A percentile compares a stretch with the other conserved stretches of the same genome.
phyloP scores from a whole-genome alignment of 2,888 invertebrate species.

The Cynaeus angustus region DNA sequence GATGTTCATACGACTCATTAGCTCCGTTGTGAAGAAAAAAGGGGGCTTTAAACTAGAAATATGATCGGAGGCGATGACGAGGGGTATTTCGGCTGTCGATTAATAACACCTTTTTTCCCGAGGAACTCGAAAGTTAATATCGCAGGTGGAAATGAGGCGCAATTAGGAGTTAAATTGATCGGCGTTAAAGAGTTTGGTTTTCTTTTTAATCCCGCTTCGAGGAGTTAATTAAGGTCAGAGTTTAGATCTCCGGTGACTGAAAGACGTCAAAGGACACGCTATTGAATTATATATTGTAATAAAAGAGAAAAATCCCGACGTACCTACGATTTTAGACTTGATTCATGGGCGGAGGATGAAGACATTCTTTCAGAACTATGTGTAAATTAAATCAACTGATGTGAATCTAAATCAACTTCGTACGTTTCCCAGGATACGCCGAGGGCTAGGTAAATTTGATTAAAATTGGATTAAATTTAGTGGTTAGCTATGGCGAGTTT shows the following conservation, averaged over 20 bases:
- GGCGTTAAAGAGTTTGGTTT: conserved; percentile 9
- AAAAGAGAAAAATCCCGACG: conserved; percentile 36
- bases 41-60: conserved; percentile 49
- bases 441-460: background rate
- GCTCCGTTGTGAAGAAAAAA: conserved; percentile 50
- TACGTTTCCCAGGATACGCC: background rate
- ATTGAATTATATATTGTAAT: conserved; percentile 46
- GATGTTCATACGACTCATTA: conserved; percentile 53
- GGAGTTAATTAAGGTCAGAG: conserved; percentile 19
- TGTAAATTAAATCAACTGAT: conserved; percentile 13
- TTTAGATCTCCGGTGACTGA: background rate
- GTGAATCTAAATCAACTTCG: background rate
- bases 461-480: background rate
- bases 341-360: no score
- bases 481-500: background rate
- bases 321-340: no score
- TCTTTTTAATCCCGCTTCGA: conserved; percentile 2
- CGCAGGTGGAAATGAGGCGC: conserved; percentile 21
- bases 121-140: conserved; percentile 28
- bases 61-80: conserved; percentile 46
- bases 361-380: conserved; percentile 10
- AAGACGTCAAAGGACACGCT: background rate
- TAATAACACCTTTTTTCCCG: conserved; percentile 34
- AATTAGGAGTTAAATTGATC: conserved; percentile 31
- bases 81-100: conserved; percentile 27